Conservation (phyloP, 2,888 invertebrate species). For the Cenopis cana region DNA sequence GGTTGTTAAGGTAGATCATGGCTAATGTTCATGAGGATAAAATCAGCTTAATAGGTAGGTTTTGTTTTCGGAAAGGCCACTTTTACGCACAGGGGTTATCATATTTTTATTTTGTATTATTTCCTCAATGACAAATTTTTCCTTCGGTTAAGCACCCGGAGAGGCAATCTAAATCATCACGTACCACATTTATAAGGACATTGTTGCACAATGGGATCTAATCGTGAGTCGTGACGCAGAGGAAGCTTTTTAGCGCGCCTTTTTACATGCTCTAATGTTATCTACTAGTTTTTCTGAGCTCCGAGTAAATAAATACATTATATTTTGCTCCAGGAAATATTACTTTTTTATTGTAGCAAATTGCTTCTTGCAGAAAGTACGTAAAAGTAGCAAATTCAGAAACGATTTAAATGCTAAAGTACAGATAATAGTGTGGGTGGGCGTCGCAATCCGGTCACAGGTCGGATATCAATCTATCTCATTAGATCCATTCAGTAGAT, state of each 20-base stretch:
- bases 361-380: not conserved
- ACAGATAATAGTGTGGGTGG: no score
- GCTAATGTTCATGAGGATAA: no score
- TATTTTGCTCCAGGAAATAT: slow-evolving; percentile 10
- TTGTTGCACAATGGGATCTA: not conserved
- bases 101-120: not conserved
- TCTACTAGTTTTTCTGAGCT: slow-evolving; percentile 13
- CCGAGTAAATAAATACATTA: slow-evolving; percentile 9
- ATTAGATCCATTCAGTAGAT: no score
- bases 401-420: no score
- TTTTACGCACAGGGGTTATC: no score
- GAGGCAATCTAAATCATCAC: slow-evolving; percentile 12
- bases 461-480: no score
- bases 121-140: not conserved
- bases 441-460: no score
- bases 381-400: no score
- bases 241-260: slow-evolving; percentile 5
- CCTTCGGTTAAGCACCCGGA: not conserved
- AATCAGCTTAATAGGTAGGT: no score
- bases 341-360: not conserved
- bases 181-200: not conserved
- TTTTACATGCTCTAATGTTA: not conserved
- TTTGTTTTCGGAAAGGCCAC: no score
- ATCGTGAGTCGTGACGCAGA: not conserved
- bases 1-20: no score